phyloP scores from a whole-genome alignment of 2,888 invertebrate genomes.

The Thymelicus sylvestris region DNA sequence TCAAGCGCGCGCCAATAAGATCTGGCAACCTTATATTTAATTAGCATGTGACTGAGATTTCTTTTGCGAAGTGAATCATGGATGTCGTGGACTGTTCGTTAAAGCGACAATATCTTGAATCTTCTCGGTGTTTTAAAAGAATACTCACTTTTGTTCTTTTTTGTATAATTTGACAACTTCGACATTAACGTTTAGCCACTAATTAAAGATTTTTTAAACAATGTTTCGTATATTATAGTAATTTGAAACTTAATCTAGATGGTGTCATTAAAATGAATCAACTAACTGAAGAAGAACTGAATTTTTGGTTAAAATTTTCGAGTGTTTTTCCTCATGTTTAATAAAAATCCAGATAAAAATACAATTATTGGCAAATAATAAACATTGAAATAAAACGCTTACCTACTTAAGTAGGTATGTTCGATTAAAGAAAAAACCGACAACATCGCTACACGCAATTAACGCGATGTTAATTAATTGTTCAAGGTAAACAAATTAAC shows the following conservation, averaged over 20 bases:
- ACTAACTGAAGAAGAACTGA: too few species aligned
- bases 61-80: neutral
- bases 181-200: too few species aligned
- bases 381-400: constrained; percentile 2
- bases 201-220: too few species aligned
- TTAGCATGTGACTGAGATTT: neutral
- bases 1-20: constrained; percentile 29
- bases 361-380: neutral
- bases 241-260: too few species aligned
- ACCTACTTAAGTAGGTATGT: neutral
- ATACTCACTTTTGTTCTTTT: too few species aligned
- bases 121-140: neutral
- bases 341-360: too few species aligned
- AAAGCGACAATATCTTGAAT: neutral
- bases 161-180: too few species aligned
- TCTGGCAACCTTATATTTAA: constrained; percentile 18
- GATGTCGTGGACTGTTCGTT: neutral
- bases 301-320: too few species aligned
- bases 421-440: neutral
- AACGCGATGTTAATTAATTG: constrained; percentile 29
- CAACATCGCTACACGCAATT: neutral
- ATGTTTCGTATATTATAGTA: too few species aligned
- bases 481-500: constrained; percentile 30
- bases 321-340: too few species aligned
- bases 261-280: too few species aligned